Conservation (phyloP, 2,888 invertebrate genomes). For the Thereva unica region DNA sequence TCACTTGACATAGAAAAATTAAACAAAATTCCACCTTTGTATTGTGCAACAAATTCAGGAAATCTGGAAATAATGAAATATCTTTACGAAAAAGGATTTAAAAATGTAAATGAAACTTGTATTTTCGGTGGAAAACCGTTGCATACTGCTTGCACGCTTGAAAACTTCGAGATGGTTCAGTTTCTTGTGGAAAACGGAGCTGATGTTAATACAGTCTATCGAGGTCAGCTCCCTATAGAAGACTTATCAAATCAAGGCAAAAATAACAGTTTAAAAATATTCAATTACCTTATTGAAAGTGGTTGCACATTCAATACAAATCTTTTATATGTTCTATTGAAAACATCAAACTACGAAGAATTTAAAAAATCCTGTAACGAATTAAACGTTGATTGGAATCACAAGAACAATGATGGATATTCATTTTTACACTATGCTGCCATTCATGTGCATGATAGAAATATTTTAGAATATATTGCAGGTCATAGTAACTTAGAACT, state of each 20-base stretch:
- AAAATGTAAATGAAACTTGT: background rate
- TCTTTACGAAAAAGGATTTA: constrained; percentile 13
- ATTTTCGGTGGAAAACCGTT: constrained; percentile 6
- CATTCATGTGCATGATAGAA: constrained; percentile 1
- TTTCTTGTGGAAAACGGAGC: constrained; percentile 12
- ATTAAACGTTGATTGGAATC: constrained; percentile 4
- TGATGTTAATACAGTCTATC: constrained; percentile 6
- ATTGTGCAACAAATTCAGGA: constrained; percentile 11
- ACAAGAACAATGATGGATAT: constrained; percentile 11
- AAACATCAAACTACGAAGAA: constrained; percentile 1
- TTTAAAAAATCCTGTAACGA: background rate
- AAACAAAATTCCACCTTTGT: background rate
- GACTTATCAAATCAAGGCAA: background rate
- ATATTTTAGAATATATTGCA: constrained; percentile 15
- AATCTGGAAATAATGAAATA: constrained; percentile 9
- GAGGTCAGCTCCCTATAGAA: background rate
- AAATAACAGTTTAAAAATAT: constrained; percentile 3
- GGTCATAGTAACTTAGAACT: constrained; percentile 1
- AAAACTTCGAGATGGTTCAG: constrained; percentile 3
- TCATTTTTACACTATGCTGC: constrained; percentile 12
- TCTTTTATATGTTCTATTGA: background rate
- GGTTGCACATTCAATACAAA: background rate
- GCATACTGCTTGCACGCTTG: constrained; percentile 1
- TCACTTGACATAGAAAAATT: background rate
- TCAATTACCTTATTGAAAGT: constrained; percentile 6